These are phyloP conservation scores for Cervus canadensis DNA, from an alignment of 2,113 vertebrate species.

Conservation along the genomic window DNA sequence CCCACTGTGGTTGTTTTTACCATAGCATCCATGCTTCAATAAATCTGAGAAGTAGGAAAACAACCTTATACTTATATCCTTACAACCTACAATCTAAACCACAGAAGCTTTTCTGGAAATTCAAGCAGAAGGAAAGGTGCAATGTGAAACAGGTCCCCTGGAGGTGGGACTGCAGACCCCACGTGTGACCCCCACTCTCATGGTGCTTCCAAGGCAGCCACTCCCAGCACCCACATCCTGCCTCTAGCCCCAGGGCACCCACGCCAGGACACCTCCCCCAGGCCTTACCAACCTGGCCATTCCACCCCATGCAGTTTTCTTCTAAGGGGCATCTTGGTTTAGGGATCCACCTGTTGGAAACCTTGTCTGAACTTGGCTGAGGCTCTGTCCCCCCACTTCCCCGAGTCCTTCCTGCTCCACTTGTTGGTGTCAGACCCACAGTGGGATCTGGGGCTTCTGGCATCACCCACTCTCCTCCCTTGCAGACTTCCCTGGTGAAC, in stretches of 20 bases:
- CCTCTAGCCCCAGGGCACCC: background rate
- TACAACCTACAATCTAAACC: fast-evolving
- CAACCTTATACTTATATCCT: background rate
- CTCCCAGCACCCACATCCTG: background rate
- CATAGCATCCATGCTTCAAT: too few relatives aligned
- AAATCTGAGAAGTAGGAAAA: background rate
- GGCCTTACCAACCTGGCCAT: background rate
- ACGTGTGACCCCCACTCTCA: fast-evolving
- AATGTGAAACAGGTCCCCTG: too few relatives aligned
- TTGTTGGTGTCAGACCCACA: fast-evolving
- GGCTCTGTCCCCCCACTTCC: background rate
- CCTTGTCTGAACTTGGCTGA: background rate
- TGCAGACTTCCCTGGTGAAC: background rate
- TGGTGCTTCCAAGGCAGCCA: fast-evolving
- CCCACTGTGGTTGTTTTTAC: background rate
- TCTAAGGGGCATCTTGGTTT: background rate
- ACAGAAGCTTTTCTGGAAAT: background rate
- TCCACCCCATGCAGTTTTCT: background rate
- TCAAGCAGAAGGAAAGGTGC: background rate
- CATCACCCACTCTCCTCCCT: fast-evolving
- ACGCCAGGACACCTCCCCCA: fast-evolving
- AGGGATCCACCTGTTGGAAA: background rate
- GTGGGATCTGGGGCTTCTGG: fast-evolving
- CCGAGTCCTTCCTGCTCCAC: fast-evolving
- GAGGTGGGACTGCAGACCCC: background rate